phyloP scores from a whole-genome alignment of 1,140 invertebrate species.

The Steinernema khuongi region DNA sequence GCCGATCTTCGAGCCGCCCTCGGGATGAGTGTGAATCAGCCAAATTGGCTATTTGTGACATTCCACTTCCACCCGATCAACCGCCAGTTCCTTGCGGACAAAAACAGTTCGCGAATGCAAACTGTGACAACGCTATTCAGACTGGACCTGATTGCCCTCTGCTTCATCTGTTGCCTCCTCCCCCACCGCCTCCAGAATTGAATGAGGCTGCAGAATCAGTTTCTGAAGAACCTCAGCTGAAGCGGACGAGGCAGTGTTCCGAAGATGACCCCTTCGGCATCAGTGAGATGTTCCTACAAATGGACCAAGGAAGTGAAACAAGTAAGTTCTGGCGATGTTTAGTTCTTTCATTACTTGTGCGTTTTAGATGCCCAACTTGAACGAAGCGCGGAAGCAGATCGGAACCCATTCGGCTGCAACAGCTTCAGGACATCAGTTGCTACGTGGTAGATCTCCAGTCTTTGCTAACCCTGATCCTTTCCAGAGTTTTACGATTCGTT shows the following conservation, averaged over 20 bases:
- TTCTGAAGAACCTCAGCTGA: slow-evolving; percentile 8
- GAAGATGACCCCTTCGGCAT: slow-evolving; percentile 19
- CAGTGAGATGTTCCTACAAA: slow-evolving; percentile 3
- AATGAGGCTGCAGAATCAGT: background rate
- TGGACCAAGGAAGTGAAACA: background rate
- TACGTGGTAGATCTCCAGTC: background rate
- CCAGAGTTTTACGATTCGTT: background rate
- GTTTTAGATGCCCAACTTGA: background rate
- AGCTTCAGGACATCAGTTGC: background rate
- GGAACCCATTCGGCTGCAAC: background rate
- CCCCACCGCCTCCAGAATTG: background rate
- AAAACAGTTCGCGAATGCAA: background rate
- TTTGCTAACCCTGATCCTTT: background rate
- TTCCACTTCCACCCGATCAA: background rate
- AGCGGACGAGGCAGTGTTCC: background rate
- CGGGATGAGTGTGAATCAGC: slow-evolving; percentile 7
- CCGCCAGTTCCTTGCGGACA: background rate
- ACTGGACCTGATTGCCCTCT: background rate
- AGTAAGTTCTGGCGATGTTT: too few relatives aligned
- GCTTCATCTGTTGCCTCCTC: background rate
- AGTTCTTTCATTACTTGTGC: background rate
- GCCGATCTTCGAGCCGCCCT: background rate
- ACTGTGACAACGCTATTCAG: slow-evolving; percentile 5
- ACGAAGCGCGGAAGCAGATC: background rate
- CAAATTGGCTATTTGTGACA: background rate